Base-by-base conservation (phyloP, 2,113 vertebrate genomes). In the Chiloscyllium plagiosum region DNA sequence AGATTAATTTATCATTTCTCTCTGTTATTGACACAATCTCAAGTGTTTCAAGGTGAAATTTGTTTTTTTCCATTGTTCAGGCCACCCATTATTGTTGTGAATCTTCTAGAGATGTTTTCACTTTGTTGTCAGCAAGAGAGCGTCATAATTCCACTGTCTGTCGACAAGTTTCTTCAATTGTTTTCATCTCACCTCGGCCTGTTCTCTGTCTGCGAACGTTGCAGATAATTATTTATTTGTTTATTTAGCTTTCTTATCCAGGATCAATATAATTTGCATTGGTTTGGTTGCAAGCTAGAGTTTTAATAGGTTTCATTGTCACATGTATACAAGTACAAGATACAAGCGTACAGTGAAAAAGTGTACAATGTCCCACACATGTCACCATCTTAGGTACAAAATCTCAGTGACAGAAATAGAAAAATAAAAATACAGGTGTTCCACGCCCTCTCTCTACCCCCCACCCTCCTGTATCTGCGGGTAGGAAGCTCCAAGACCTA, bases 251-350 rank as follows among this genome's bases (percentile, higher is more conserved):
- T 66, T 42, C 20, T 37, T 19, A 92, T 66, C 6, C 56, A 65
- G 56, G 29, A 90, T 3, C 29, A 65, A 65, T 33, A 7, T 90
- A 90, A 61, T 66, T 92, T 65, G 56, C 56, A 12, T 19, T 66
- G 89, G 86, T 56, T 90, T 87, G 85, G 22, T 87, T 86, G 42
- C 85, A 87, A 87, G 85, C 22, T 87, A 87, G 22, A 50, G 20
- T 87, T 37, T 61, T 20, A 69, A n/a, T 61, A 61, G 10, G 56
- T 61, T 61, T 61, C 12, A 61, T 61, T 61, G 56, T 61, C 12
- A 61, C 12, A 1, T 61, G 56, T 61, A 61, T 0, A 10, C 56
- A 61, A 61, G 56, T 61, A 61, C 56, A 61, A 47, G 56, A 12
- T 61, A 61, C 56, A 61, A 61, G 56, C 7, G 56, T 61, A 61